A percentile compares a stretch with the other conserved stretches of the same genome.
phyloP scores from a whole-genome alignment of 2,113 vertebrate species.

The Podarcis cretensis region DNA sequence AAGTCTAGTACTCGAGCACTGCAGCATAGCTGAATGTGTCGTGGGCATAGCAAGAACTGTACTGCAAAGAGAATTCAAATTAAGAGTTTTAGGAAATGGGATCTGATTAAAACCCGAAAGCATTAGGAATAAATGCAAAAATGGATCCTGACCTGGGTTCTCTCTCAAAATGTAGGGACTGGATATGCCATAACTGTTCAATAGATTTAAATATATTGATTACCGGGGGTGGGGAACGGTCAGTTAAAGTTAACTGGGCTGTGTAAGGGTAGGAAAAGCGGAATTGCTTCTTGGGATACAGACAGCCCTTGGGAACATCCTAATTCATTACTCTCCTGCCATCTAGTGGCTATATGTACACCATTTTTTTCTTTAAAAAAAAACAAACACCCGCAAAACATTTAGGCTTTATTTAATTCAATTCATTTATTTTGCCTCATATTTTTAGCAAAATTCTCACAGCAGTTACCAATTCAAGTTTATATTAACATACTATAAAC shows the following conservation, averaged over 20 bases:
- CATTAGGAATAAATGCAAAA: neutral
- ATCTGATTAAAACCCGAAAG: neutral
- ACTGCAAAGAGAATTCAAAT: neutral
- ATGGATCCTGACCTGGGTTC: neutral
- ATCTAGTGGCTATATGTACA: neutral
- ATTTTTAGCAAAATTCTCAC: neutral
- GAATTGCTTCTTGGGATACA: neutral
- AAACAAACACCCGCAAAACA: too few relatives aligned
- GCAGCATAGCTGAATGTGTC: neutral
- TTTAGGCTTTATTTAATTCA: neutral
- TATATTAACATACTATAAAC: neutral
- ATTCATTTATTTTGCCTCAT: neutral
- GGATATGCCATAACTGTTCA: neutral
- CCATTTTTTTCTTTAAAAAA: too few relatives aligned
- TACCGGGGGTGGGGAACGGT: neutral
- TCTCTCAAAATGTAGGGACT: neutral
- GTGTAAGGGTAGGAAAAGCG: neutral
- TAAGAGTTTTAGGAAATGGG: neutral
- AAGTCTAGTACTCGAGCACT: neutral
- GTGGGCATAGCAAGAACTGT: neutral
- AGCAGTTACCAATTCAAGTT: neutral
- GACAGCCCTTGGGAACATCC: too few relatives aligned
- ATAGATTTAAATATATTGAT: neutral
- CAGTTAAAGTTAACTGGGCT: neutral
- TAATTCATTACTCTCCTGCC: neutral